Evolutionary conservation across 2,888 invertebrate genomes (phyloP), one percentile per base, ranked within the genome.

Genomic region (Coenonympha arcania): DNA sequence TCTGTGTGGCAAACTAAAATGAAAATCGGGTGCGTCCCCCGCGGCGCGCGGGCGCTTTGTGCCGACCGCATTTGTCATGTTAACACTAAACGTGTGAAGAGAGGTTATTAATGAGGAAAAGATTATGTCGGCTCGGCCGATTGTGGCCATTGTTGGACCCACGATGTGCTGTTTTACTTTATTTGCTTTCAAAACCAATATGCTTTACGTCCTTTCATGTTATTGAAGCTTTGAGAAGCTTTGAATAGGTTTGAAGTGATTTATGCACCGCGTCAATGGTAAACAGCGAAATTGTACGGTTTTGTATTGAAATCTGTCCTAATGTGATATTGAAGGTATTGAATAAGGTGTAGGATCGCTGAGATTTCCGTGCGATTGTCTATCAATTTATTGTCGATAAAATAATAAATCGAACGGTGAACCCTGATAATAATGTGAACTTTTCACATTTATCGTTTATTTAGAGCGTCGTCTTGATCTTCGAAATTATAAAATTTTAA

Each of bases 21-120:
- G 62, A 60, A 64, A 67, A 69, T 71, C 68, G 71, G 68, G 68
- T 64, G 73, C 69, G 65, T 46, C 69, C 71, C 76, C 77, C 69
- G 76, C 70, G 57, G 77, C 65, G 75, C 50, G 48, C 59, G 62
- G 61, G 61, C 56, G 59, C 76, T 76, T 79, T 79, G 74, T 74
- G 59, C 64, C 67, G 68, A 66, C 62, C 67, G 70, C 85, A 80
- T 84, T 84, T 83, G 85, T 85, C 84, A 84, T 82, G 81, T 84
- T 85, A 81, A 79, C 84, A 79, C 83, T 74, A 74, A 76, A 79
- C 75, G 79, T 79, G 82, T 79, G 80, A 83, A 83, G 79, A 75
- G 73, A 71, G 68, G 69, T 82, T 83, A 82, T 84, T 85, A 84
- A 84, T 84, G 83, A 78, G 70, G 66, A 66, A 68, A 71, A 73